Base-by-base conservation (phyloP, 2,113 vertebrate species). In the Camarhynchus parvulus region DNA sequence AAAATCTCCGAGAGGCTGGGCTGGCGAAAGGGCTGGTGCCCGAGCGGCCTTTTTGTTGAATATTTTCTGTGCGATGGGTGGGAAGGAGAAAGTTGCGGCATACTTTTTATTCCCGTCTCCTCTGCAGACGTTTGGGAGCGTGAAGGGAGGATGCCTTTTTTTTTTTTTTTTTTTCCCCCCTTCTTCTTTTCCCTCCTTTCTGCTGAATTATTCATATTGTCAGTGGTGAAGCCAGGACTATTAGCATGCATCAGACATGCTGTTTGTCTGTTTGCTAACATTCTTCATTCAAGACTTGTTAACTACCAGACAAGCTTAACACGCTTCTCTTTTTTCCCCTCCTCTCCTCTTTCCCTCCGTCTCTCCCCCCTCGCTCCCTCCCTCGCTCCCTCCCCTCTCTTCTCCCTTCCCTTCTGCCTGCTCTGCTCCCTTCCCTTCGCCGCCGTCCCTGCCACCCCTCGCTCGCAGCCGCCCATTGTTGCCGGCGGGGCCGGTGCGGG, bases 221-320 rank as follows among this genome's bases (percentile, higher is more conserved):
- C 98, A 97, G 97, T 82, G 96, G 98, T 98, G 98, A 97, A 95
- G 95, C 98, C 90, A 97, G 98, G 97, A 98, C 98, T 98, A 98
- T 98, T 98, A 98, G 98, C 98, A 98, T 99, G 98, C 98, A 98
- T 94, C 98, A 98, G 97, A 98, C 98, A 98, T 98, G 98, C 98
- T 98, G 98, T 97, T 98, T 98, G 98, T 99, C 98, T 99, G 98
- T 99, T 99, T 99, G 98, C 97, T 98, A 98, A 99, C 99, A 99
- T 99, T 99, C 98, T 98, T 99, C 98, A 99, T 99, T 99, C 98
- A 99, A 98, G 98, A 98, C 98, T 98, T 98, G 98, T 99, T 99
- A 99, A 98, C 98, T 98, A 98, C 98, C 98, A 98, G 98, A 98
- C 98, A 96, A 98, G 98, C 98, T 98, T 98, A 98, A 98, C 98